phyloP scores from a whole-genome alignment of 2,888 invertebrate species.

The Harmothoe impar region DNA sequence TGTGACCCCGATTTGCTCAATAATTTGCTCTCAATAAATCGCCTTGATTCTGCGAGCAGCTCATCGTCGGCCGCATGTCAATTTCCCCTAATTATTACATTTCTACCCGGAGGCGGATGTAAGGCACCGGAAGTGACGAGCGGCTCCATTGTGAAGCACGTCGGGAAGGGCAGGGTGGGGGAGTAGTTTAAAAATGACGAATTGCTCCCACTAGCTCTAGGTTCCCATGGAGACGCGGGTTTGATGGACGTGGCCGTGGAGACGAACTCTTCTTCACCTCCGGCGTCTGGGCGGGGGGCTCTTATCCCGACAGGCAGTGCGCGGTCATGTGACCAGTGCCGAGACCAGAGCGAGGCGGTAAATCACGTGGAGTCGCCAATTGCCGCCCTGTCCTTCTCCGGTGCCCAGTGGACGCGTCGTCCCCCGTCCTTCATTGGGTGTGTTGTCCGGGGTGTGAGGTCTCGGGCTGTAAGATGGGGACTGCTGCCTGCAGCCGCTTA shows the following conservation, averaged over 20 bases:
- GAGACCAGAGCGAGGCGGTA: slow-evolving; percentile 11
- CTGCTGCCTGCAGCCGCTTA: no score
- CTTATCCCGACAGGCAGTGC: slow-evolving; percentile 37
- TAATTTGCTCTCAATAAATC: slow-evolving; percentile 38
- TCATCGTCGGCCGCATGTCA: background rate
- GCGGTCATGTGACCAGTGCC: slow-evolving; percentile 40
- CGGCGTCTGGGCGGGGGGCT: slow-evolving; percentile 10
- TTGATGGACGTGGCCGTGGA: slow-evolving; percentile 52
- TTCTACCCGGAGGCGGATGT: slow-evolving; percentile 29
- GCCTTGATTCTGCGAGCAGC: background rate
- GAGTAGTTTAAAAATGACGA: slow-evolving; percentile 49
- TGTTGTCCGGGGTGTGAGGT: no score
- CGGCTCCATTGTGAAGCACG: slow-evolving; percentile 18
- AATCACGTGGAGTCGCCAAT: background rate
- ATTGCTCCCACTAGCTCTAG: slow-evolving; percentile 12
- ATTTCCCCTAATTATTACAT: slow-evolving; percentile 58
- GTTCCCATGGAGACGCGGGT: slow-evolving; percentile 44
- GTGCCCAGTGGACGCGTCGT: no score
- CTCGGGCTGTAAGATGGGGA: no score
- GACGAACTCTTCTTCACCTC: slow-evolving; percentile 54
- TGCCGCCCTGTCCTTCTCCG: background rate
- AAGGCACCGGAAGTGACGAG: slow-evolving; percentile 30
- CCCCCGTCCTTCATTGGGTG: no score
- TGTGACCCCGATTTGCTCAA: slow-evolving; percentile 8
- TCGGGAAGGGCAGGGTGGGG: background rate